Percentiles rank a stretch among this genome's conserved stretches.
Evolutionary conservation across 1,140 invertebrate species (phyloP).

Genomic region (Drosophila bifasciata): DNA sequence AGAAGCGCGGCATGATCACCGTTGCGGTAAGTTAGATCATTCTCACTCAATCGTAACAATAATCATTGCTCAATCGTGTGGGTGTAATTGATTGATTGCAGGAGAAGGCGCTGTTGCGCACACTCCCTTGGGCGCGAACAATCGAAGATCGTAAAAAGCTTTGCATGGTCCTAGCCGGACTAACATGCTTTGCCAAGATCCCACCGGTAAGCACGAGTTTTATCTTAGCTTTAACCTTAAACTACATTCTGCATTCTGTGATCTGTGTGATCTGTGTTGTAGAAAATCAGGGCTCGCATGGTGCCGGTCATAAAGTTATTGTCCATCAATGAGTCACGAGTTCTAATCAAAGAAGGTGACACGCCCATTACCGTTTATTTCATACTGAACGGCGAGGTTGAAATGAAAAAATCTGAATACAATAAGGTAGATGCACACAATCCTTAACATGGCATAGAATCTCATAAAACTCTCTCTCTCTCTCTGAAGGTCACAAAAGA

Average conservation of each 20-base stretch:
- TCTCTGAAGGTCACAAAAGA: conserved; percentile 22
- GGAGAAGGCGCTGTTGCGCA: conserved; percentile 64
- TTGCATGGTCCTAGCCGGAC: conserved; percentile 46
- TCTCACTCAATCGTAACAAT: too few species aligned
- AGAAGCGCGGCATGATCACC: conserved; percentile 69
- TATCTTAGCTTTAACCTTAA: accelerated
- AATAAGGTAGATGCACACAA: conserved; percentile 35
- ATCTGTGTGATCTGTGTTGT: not conserved
- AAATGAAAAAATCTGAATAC: conserved; percentile 42
- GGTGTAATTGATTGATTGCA: too few species aligned
- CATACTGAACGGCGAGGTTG: conserved; percentile 68
- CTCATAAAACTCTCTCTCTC: not conserved
- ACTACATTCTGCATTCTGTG: not conserved
- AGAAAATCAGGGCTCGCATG: conserved; percentile 74
- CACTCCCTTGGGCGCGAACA: conserved; percentile 35
- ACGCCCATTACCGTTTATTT: conserved; percentile 59
- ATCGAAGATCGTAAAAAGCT: conserved; percentile 63
- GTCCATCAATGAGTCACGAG: conserved; percentile 40
- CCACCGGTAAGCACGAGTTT: conserved; percentile 50
- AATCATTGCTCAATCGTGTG: too few species aligned
- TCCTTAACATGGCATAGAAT: too few species aligned
- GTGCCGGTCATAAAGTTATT: conserved; percentile 54
- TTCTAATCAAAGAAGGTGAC: conserved; percentile 63
- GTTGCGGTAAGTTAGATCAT: conserved; percentile 60
- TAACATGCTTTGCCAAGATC: conserved; percentile 61